A percentile compares a stretch with the other conserved stretches of the same genome.
phyloP scores from a whole-genome alignment of 2,888 invertebrate species.

The Incurvaria masculella region DNA sequence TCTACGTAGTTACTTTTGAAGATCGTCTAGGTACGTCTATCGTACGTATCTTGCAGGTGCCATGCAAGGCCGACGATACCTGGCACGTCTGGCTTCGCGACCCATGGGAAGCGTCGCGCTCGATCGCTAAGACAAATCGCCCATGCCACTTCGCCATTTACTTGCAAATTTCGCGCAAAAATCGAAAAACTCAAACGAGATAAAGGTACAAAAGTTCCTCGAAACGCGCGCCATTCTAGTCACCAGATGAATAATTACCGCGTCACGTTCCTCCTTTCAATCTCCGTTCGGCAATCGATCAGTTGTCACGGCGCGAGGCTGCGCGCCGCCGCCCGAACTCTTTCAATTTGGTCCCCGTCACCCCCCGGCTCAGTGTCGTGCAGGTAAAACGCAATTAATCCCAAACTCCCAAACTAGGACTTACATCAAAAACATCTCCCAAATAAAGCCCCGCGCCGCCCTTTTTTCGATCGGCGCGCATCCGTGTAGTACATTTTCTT shows the following conservation, averaged over 20 bases:
- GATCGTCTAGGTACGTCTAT: too few relatives aligned
- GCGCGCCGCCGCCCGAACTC: conserved; percentile 28
- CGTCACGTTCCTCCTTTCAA: conserved; percentile 54
- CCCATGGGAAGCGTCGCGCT: conserved; percentile 37
- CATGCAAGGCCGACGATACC: too few relatives aligned
- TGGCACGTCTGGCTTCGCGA: background rate
- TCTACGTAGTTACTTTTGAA: too few relatives aligned
- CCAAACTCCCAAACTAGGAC: conserved; percentile 56
- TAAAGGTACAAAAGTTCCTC: conserved; percentile 50
- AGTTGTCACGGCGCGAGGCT: conserved; percentile 31
- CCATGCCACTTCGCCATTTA: conserved; percentile 50
- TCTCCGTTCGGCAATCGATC: conserved; percentile 51
- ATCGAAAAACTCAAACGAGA: conserved; percentile 41
- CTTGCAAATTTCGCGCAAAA: conserved; percentile 56
- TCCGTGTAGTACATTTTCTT: conserved; percentile 41
- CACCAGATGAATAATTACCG: conserved; percentile 57
- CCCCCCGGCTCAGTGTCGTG: conserved; percentile 31
- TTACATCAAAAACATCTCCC: conserved; percentile 45
- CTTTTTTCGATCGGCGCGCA: conserved; percentile 35
- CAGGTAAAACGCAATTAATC: conserved; percentile 56
- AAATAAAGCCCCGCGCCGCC: conserved; percentile 47
- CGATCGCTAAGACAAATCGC: conserved; percentile 42
- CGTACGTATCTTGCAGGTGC: too few relatives aligned
- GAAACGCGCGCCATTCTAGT: conserved; percentile 46
- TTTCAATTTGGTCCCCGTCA: conserved; percentile 41